phyloP scores from a whole-genome alignment of 2,888 invertebrate genomes.

The Hirudinaria manillensis region DNA sequence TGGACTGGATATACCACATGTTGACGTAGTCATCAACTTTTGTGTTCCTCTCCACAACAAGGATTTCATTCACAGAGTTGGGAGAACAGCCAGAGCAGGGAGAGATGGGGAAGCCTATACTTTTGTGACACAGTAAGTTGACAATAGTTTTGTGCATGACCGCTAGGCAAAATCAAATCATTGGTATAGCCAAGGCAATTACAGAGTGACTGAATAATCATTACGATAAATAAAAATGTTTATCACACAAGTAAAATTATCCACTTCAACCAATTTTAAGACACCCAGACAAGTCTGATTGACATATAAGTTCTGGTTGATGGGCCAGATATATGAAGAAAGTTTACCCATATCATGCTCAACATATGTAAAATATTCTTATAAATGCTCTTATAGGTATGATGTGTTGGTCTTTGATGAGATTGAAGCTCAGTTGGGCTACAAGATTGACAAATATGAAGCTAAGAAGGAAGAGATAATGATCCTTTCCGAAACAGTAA shows the following conservation, averaged over 20 bases:
- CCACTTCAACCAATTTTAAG: too few relatives aligned
- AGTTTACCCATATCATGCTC: background rate
- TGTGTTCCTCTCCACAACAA: constrained; percentile 98
- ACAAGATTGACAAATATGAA: constrained; percentile 10
- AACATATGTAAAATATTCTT: background rate
- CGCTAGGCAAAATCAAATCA: too few relatives aligned
- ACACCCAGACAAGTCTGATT: too few relatives aligned
- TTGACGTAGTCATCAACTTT: constrained; percentile 92
- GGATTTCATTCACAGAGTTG: constrained; percentile 96
- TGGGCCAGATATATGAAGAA: background rate
- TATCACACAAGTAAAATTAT: too few relatives aligned
- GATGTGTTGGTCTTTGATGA: constrained; percentile 13
- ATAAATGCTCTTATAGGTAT: constrained; percentile 5
- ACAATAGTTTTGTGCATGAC: too few relatives aligned
- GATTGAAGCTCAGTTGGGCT: constrained; percentile 20
- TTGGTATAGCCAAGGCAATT: too few relatives aligned
- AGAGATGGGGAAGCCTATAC: constrained; percentile 88
- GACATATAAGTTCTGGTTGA: too few relatives aligned
- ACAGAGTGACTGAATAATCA: too few relatives aligned
- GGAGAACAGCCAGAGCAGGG: constrained; percentile 87
- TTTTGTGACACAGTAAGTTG: constrained; percentile 75
- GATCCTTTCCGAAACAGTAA: constrained; percentile 11
- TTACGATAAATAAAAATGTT: too few relatives aligned
- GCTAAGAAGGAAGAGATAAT: constrained; percentile 24
- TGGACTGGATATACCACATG: constrained; percentile 96